phyloP scores from a whole-genome alignment of 2,888 invertebrate genomes.

The Frankliniella intonsa region DNA sequence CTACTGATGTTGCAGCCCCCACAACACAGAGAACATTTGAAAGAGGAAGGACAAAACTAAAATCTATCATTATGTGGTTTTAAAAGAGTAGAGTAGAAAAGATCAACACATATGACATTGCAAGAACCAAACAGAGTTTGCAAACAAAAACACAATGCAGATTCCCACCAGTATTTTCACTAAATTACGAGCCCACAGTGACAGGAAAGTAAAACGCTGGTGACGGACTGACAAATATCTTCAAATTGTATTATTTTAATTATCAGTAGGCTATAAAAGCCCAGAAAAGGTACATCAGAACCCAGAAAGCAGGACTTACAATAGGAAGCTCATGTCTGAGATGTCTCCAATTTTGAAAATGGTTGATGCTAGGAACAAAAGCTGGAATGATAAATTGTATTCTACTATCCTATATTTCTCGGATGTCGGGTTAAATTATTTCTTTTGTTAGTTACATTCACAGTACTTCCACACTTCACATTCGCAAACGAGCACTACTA shows the following conservation, averaged over 20 bases:
- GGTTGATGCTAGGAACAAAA: neutral
- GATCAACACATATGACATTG: neutral
- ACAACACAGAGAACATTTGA: neutral
- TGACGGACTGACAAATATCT: no score
- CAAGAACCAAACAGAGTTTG: no score
- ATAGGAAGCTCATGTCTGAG: constrained; percentile 21
- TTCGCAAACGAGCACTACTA: neutral
- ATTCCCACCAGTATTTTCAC: no score
- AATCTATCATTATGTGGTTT: neutral
- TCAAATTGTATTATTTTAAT: neutral
- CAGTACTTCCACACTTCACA: neutral
- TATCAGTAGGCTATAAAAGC: neutral
- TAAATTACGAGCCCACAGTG: no score
- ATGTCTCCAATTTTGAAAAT: neutral
- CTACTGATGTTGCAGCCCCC: neutral
- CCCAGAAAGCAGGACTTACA: neutral
- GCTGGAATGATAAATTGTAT: neutral
- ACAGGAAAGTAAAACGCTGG: no score
- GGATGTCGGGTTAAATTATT: neutral
- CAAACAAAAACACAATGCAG: no score
- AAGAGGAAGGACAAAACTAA: neutral
- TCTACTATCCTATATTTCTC: neutral
- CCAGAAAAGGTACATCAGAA: neutral
- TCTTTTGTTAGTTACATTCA: neutral
- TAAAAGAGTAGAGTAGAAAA: neutral